These are phyloP conservation scores for Amazona vittata DNA, from an alignment of 2,113 vertebrate species.

Conservation along the genomic window DNA sequence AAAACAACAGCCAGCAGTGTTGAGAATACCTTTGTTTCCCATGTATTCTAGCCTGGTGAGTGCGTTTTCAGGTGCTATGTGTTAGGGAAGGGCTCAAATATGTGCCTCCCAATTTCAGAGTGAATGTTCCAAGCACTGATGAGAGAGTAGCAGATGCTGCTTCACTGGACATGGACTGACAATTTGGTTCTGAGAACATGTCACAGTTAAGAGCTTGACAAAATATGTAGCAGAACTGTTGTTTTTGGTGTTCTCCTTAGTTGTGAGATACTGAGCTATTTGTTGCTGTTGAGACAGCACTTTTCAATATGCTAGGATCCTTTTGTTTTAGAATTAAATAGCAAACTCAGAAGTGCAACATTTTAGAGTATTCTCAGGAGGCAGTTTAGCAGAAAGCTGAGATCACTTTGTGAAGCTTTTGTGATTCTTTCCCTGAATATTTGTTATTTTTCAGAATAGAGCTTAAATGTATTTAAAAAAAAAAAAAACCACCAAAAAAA, in stretches of 20 bases:
- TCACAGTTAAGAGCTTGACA: not conserved
- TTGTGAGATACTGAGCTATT: not conserved
- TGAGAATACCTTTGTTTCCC: not conserved
- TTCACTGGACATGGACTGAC: not conserved
- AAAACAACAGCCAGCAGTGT: not conserved
- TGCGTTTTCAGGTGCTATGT: not conserved
- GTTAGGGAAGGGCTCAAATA: not conserved
- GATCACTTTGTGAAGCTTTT: not conserved
- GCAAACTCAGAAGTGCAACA: not conserved
- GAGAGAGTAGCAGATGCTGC: not conserved
- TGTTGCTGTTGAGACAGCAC: not conserved
- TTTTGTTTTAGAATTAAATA: not conserved
- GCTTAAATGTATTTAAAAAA: not conserved
- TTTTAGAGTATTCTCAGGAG: not conserved
- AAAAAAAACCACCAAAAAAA: too few relatives aligned
- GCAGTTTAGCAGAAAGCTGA: not conserved
- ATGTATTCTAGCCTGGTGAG: not conserved
- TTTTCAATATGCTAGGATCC: not conserved
- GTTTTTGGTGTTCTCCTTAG: not conserved
- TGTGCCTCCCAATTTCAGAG: fast-evolving
- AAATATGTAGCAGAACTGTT: not conserved
- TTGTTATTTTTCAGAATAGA: not conserved
- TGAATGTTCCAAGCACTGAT: not conserved
- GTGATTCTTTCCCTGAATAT: not conserved
- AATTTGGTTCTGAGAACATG: not conserved